Base-by-base conservation (phyloP, 2,797 vertebrate genomes). In the Phrynocephalus guinanensis region DNA sequence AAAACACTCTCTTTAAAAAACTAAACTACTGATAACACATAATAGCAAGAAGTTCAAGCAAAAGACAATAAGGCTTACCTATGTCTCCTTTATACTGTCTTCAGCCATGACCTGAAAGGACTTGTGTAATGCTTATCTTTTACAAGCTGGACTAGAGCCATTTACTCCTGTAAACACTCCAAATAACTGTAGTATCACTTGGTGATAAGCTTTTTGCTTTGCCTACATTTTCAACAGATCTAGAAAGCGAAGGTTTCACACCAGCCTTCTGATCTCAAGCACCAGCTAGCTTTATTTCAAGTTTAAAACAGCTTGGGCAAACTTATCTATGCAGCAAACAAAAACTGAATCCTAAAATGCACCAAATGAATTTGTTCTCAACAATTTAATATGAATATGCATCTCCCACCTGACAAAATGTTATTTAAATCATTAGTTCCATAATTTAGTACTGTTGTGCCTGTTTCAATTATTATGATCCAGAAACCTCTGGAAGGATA, bases 191-290 rank as follows among this genome's bases (percentile, higher is more conserved):
- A 24, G 52, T 83, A 84, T 16, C 66, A 44, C 20, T 81, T 20
- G 63, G 22, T 28, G 24, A 66, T 83, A 63, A 44, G 3, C 5
- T 89, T 76, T 82, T 85, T 87, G 44, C 50, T 87, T 87, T 0
- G 3, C 76, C 67, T 86, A 63, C 79, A 78, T 82, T 87, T 71
- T 79, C 88, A 75, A 3, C 78, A 73, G 56, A 30, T n/a, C n/a
- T 68, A 70, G 48, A 87, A 87, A 75, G 13, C 11, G 3, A 1
- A 73, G 83, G 24, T 33, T 72, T 7, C 6, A 50, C 82, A 18
- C 63, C 66, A 83, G 30, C 2, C 67, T 82, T 28, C 90, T 91
- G 79, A 11, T 83, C 70, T 44, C 24, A 3, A 60, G 83, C 1
- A 5, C 66, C 38, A 22, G 56, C 67, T 90, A 2, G 68, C 80